A percentile compares a stretch with the other conserved stretches of the same genome.
These are phyloP conservation scores for Erpobdella octoculata DNA, from an alignment of 2,888 invertebrate species.

Conservation along the genomic window DNA sequence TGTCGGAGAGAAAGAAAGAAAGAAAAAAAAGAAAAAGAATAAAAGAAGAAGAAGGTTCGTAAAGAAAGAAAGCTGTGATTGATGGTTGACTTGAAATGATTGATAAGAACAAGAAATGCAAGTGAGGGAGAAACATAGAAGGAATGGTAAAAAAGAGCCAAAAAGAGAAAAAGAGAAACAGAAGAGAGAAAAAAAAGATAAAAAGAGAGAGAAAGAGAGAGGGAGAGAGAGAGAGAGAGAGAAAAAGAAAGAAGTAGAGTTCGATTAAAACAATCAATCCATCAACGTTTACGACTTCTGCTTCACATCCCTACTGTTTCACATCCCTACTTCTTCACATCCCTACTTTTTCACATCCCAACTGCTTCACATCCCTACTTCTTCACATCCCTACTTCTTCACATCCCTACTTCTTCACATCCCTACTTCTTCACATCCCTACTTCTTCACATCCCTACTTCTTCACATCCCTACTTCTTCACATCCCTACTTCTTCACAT, in stretches of 20 bases:
- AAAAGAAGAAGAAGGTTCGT: too few relatives aligned
- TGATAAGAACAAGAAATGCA: too few relatives aligned
- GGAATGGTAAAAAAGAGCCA: background rate
- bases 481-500: background rate
- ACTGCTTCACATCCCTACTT: too few relatives aligned
- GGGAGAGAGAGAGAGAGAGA: background rate
- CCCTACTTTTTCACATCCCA: too few relatives aligned
- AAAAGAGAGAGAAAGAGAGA: background rate
- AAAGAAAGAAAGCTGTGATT: background rate
- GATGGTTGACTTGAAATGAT: background rate
- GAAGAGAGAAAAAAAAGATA: background rate
- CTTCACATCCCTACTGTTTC: background rate
- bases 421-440: too few relatives aligned
- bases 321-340: too few relatives aligned
- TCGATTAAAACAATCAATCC: conserved; percentile 9
- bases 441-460: too few relatives aligned
- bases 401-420: too few relatives aligned
- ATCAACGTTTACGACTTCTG: background rate
- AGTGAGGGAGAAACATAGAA: background rate
- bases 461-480: too few relatives aligned
- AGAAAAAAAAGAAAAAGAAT: too few relatives aligned
- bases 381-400: too few relatives aligned
- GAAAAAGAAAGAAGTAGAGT: background rate
- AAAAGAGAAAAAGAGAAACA: background rate
- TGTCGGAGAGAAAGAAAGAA: too few relatives aligned